Evolutionary conservation across 2,888 invertebrate species (phyloP), one percentile per base, ranked within the genome.

Genomic region (Netelia inedita): DNA sequence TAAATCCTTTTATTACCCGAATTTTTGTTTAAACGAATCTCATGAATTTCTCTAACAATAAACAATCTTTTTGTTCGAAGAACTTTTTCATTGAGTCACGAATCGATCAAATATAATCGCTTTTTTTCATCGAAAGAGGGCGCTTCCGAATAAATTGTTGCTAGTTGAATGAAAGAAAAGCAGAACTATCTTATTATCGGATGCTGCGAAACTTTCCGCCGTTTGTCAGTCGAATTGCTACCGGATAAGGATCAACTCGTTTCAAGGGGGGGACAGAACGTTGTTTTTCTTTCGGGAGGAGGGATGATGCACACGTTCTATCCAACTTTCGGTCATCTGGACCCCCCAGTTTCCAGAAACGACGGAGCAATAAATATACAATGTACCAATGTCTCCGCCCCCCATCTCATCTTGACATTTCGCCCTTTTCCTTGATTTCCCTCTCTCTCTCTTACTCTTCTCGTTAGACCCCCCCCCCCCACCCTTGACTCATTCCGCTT

Each of bases 361-460:
- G 83, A 79, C 72, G 76, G 35, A 79, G 88, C 88, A 90, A 92
- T 92, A 92, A 92, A 92, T 92, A 91, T 87, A 87, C 87, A 88
- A 89, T 87, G 85, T 79, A 85, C 85, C 86, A 86, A 57, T 59
- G 57, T 65, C 68, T 46, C 43, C 46, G 46, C 10, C 72, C 50
- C 76, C 66, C 79, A 21, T 69, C 46, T 23, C 59, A 10, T 68
- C 46, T 55, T 35, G 65, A 73, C 59, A 55, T 68, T 65, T 79
- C 83, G 59, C 80, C 83, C 85, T 78, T 79, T 82, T 82, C 55
- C 72, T 53, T 72, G 55, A 83, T 84, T 80, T 35, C 72, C 23
- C 9, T 19, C 23, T 57, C 59, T 57, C 59, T 57, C 19, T 5
- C 35, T 21, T 75, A 10, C 43, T 19, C 41, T 53, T 19, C n/a